Percentiles rank a stretch among this genome's conserved stretches.
Conservation (phyloP, 2,888 invertebrate species). For the Helleia helle region DNA sequence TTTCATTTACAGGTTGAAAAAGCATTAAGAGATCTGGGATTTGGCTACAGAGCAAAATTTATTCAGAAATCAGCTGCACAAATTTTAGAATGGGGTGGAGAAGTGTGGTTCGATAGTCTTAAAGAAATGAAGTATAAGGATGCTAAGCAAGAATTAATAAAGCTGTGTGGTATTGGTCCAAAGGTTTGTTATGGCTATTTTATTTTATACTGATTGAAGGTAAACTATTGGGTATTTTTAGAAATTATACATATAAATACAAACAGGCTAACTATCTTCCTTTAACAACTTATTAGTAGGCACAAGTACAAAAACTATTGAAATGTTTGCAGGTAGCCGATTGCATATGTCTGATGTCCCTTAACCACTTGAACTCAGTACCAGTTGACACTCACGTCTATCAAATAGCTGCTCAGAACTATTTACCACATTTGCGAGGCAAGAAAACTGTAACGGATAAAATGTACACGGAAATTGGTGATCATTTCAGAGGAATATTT, state of each 20-base stretch:
- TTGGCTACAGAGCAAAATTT: slow-evolving; percentile 92
- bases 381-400: slow-evolving; percentile 98
- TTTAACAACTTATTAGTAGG: too few species aligned
- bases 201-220: too few species aligned
- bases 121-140: slow-evolving; percentile 79
- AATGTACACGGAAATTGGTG: slow-evolving; percentile 89
- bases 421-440: slow-evolving; percentile 82
- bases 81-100: slow-evolving; percentile 80
- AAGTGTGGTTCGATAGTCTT: slow-evolving; percentile 81
- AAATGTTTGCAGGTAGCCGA: slow-evolving; percentile 95
- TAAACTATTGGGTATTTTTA: too few species aligned
- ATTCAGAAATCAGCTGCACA: slow-evolving; percentile 83
- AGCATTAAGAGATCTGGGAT: slow-evolving; percentile 81
- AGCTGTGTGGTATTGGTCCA: slow-evolving; percentile 91
- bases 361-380: slow-evolving; percentile 89
- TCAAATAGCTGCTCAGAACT: slow-evolving; percentile 88
- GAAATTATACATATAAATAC: too few species aligned
- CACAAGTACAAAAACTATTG: too few species aligned
- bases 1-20: slow-evolving; percentile 82
- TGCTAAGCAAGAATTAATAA: slow-evolving; percentile 82
- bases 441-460: slow-evolving; percentile 87
- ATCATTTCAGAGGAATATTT: slow-evolving; percentile 84
- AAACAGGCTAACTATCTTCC: too few species aligned
- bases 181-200: slow-evolving; percentile 88
- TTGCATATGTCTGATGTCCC: slow-evolving; percentile 97